Conservation (phyloP, 2,113 vertebrate genomes). For the Numenius arquata region DNA sequence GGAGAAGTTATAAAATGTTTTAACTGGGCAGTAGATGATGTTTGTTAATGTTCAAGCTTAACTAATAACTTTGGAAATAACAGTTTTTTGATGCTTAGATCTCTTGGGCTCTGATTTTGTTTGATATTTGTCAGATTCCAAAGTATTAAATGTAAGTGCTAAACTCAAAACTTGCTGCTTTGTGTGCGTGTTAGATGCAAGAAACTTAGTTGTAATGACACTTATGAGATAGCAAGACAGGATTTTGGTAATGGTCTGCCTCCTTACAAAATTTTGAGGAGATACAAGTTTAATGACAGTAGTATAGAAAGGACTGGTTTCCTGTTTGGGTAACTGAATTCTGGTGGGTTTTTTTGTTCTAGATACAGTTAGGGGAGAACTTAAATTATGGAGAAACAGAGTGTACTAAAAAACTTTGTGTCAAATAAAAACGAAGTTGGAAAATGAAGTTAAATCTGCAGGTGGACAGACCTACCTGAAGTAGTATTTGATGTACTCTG, state of each 20-base stretch:
- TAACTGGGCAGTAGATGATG: neutral
- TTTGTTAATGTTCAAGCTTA: neutral
- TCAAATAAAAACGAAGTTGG: neutral
- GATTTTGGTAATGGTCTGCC: neutral
- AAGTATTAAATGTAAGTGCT: neutral
- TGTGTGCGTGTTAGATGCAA: neutral
- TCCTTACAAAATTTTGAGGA: neutral
- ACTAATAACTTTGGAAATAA: neutral
- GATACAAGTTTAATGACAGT: neutral
- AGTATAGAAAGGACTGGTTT: neutral
- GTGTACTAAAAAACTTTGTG: neutral
- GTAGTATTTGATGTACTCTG: neutral
- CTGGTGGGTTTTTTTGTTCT: neutral
- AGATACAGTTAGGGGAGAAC: neutral
- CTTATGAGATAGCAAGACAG: neutral
- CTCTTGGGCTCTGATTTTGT: neutral
- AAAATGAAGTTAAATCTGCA: neutral
- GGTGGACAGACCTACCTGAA: neutral
- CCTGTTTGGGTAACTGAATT: neutral
- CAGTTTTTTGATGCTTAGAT: neutral
- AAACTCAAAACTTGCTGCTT: neutral
- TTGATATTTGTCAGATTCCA: neutral
- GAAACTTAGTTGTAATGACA: too few relatives aligned
- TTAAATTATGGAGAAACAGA: neutral
- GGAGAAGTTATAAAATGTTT: neutral